phyloP scores from a whole-genome alignment of 1,140 invertebrate genomes.

The Telenomus remus region DNA sequence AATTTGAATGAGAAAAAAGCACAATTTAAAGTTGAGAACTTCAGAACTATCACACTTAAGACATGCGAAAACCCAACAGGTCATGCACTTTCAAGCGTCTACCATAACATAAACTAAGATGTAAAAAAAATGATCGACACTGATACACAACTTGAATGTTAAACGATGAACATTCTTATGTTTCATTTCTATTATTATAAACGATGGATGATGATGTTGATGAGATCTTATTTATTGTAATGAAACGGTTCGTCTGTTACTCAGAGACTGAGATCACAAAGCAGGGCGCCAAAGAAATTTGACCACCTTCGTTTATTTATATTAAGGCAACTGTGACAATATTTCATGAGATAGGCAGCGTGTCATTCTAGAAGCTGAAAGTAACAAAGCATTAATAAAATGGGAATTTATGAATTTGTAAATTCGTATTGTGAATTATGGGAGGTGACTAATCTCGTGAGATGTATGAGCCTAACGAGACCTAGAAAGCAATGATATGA shows the following conservation, averaged over 20 bases:
- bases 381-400: constrained; percentile 50
- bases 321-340: constrained; percentile 39
- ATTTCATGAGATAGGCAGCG: constrained; percentile 33
- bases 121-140: not conserved
- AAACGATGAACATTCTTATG: too few relatives aligned
- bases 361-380: constrained; percentile 48
- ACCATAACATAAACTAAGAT: too few relatives aligned
- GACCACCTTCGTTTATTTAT: constrained; percentile 61
- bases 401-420: constrained; percentile 34
- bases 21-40: not conserved
- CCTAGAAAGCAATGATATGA: constrained; percentile 48
- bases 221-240: constrained; percentile 9
- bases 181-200: too few relatives aligned
- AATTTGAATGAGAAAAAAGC: not conserved
- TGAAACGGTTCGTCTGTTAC: constrained; percentile 17
- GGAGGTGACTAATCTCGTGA: constrained; percentile 24
- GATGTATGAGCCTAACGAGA: constrained; percentile 27
- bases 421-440: constrained; percentile 31
- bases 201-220: too few relatives aligned
- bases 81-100: constrained; percentile 7
- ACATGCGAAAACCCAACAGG: constrained; percentile 10
- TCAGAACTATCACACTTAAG: constrained; percentile 8
- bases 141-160: not conserved
- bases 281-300: constrained; percentile 25
- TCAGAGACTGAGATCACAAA: constrained; percentile 20